Evolutionary conservation across 2,113 vertebrate genomes (phyloP), one percentile per base, ranked within the genome.

Genomic region (Columbina picui): DNA sequence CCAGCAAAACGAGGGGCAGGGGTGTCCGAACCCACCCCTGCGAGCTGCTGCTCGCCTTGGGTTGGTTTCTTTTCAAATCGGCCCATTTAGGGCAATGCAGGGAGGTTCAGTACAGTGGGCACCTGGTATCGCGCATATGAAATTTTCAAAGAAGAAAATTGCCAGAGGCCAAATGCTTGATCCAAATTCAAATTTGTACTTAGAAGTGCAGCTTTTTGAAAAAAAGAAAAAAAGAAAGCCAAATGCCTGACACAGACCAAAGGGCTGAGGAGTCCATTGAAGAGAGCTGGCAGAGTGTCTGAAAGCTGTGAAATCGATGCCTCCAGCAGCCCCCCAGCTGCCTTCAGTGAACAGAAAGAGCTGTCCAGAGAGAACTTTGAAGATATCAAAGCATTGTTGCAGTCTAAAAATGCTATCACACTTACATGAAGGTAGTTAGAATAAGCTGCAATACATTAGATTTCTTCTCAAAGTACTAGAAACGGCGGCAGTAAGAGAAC

Each of bases 361-460:
- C 82, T 91, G 75, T 75, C 84, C 95, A 94, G 5, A 59, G 87
- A 88, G 71, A 86, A 77, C 82, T 93, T 30, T 39, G 89, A 84
- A 84, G 90, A 70, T 87, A 91, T 17, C 92, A 90, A 94, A 96
- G 94, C 88, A 5, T 22, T 59, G 88, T 18, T 89, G 92, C 88
- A 59, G 47, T 83, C 93, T 85, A 36, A 61, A 69, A 85, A 90
- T 6, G 57, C 78, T 53, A 85, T 19, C 84, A 61, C 81, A 15
- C 81, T 89, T 20, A 94, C 36, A 71, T 50, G 67, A 86, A 90
- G 67, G 92, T 57, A 74, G 41, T 83, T 47, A 67, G 92, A 56
- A 86, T 47, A 96, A 96, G 96, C 90, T 86, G 94, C 85, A 39
- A n/a, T 70, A 87, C 59, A 55, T 53, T 13, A 41, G 87, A 41